Evolutionary conservation across 1,140 invertebrate genomes (phyloP).

Genomic region (Brachionus asplanchnoidis): DNA sequence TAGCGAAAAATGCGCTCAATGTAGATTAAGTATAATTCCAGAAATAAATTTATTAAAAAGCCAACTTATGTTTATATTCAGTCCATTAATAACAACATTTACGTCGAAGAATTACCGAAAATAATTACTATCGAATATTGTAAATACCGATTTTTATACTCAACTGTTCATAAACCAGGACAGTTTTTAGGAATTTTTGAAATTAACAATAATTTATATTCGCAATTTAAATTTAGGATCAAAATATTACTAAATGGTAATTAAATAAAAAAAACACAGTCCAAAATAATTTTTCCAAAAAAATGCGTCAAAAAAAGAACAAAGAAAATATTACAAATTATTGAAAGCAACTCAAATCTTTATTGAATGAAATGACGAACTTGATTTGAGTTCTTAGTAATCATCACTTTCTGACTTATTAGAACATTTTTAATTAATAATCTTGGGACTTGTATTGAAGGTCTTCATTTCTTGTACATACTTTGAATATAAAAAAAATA

Average conservation of each 20-base stretch:
- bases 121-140: neutral
- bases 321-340: too few species aligned
- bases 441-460: neutral
- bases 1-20: neutral
- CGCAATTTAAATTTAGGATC: neutral
- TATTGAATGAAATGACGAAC: too few species aligned
- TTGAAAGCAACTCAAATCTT: too few species aligned
- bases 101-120: neutral
- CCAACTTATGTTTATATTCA: neutral
- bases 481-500: neutral
- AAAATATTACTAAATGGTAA: neutral
- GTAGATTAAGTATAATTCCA: neutral
- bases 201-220: neutral
- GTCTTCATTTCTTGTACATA: neutral
- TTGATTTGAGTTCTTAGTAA: too few species aligned
- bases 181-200: neutral
- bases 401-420: too few species aligned
- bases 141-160: neutral
- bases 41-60: neutral
- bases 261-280: neutral
- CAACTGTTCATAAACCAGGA: neutral
- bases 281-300: too few species aligned
- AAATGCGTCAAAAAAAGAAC: too few species aligned
- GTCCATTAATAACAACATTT: neutral
- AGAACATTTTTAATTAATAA: neutral